Evolutionary conservation across 2,797 vertebrate genomes (phyloP).

Genomic region (Sebastes alutus): DNA sequence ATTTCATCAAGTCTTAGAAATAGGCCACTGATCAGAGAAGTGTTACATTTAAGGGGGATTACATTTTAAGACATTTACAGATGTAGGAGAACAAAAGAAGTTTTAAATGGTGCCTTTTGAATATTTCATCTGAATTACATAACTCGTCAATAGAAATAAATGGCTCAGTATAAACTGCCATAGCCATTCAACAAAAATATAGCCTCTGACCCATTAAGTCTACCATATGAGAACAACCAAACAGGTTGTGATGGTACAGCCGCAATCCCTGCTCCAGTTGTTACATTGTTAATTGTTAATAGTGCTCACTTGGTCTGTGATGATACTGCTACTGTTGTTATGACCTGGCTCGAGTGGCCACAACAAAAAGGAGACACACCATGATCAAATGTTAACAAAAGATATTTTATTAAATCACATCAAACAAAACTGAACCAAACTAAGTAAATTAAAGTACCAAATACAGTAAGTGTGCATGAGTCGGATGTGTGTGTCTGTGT

Average conservation of each 20-base stretch:
- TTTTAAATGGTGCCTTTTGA: not conserved
- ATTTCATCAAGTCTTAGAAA: not conserved
- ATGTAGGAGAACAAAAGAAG: not conserved
- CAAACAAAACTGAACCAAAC: too few relatives aligned
- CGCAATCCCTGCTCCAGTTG: not conserved
- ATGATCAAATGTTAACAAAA: too few relatives aligned
- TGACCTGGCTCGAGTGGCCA: too few relatives aligned
- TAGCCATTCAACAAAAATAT: not conserved
- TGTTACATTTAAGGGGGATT: not conserved
- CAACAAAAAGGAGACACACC: too few relatives aligned
- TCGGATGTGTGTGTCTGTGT: too few relatives aligned
- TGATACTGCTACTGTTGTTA: not conserved
- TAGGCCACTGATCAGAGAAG: not conserved
- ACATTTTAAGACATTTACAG: constrained; percentile 1
- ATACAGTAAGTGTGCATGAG: too few relatives aligned
- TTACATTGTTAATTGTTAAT: not conserved
- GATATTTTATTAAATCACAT: too few relatives aligned
- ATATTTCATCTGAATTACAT: constrained; percentile 2
- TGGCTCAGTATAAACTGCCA: not conserved
- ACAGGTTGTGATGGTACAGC: not conserved
- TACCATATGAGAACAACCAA: not conserved
- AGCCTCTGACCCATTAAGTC: not conserved
- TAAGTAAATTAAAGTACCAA: too few relatives aligned
- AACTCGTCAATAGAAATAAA: not conserved
- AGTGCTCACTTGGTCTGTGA: not conserved